Conservation (phyloP, 2,888 invertebrate species). For the Sesamia inferens region DNA sequence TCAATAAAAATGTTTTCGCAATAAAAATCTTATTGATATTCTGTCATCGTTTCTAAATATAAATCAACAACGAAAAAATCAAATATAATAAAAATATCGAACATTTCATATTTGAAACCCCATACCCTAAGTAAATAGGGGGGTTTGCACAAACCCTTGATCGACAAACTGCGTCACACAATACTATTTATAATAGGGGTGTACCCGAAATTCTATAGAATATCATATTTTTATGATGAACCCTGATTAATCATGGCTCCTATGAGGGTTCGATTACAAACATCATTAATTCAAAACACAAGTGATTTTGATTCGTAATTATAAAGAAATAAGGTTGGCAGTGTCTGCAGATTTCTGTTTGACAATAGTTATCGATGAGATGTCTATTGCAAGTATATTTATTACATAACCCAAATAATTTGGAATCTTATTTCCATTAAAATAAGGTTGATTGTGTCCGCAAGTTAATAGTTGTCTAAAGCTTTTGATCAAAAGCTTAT, state of each 20-base stretch:
- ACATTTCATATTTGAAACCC: conserved; percentile 43
- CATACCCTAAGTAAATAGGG: conserved; percentile 21
- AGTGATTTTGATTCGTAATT: neutral
- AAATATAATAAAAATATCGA: conserved; percentile 43
- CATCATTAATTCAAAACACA: neutral
- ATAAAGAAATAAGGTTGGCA: neutral
- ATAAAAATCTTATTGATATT: conserved; percentile 2
- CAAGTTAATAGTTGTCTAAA: conserved; percentile 19
- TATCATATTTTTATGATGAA: conserved; percentile 68
- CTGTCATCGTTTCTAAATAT: conserved; percentile 16
- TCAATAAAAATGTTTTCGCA: conserved; percentile 1
- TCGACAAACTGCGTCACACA: conserved; percentile 49
- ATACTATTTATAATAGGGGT: conserved; percentile 48
- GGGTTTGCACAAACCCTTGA: conserved; percentile 55
- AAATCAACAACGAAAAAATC: neutral
- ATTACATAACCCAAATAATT: neutral
- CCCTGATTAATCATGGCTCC: conserved; percentile 57
- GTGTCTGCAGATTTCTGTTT: conserved; percentile 29
- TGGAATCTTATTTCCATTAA: neutral
- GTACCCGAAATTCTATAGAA: conserved; percentile 58
- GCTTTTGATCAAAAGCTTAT: conserved; percentile 63
- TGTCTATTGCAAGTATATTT: conserved; percentile 38
- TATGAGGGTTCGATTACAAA: conserved; percentile 52
- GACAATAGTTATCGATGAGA: conserved; percentile 53
- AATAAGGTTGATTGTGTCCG: conserved; percentile 1